Evolutionary conservation across 2,797 vertebrate genomes (phyloP), one percentile per base, ranked within the genome.

Genomic region (Artibeus lituratus): DNA sequence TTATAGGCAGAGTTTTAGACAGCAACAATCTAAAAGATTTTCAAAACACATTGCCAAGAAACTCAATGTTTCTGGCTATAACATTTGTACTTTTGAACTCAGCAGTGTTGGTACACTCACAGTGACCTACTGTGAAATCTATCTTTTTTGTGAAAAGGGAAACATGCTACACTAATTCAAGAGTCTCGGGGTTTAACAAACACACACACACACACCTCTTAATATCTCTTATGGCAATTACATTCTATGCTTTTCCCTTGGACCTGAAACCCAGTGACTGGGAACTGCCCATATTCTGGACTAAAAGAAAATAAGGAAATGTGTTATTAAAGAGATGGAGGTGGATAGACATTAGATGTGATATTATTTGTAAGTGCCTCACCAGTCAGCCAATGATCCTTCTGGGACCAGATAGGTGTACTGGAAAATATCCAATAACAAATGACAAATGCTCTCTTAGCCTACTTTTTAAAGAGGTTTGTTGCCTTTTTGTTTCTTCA

Each of bases 11-110:
- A 95, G 37, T 87, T 93, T 74, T 91, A 84, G 78, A 96, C 44
- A 92, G n/a, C 24, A 69, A 55, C 22, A 55, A 73, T 96, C 82
- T 94, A 67, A 96, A 93, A 89, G 24, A 84, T 39, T 96, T 96
- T 42, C 80, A 53, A 92, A 96, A 91, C n/a, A 94, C 19, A 57
- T 7, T 86, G 73, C 53, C 21, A 81, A 95, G 73, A 91, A 86
- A 35, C 51, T 29, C 21, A 4, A 37, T 93, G 35, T 69, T 97
- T 94, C 44, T 76, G 51, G 59, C 57, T 89, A 4, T 87, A 44
- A 67, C 49, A 72, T 92, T 87, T 93, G 87, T 85, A 87, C 70
- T 85, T 93, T 93, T 95, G 92, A 97, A 94, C 76, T 80, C 70
- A 69, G 29, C 39, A 74, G 12, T 73, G 4, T 76, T 96, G 69